Percentiles rank a stretch among this genome's conserved stretches.
Conservation (phyloP, 1,140 invertebrate genomes). For the Calycopis cecrops region DNA sequence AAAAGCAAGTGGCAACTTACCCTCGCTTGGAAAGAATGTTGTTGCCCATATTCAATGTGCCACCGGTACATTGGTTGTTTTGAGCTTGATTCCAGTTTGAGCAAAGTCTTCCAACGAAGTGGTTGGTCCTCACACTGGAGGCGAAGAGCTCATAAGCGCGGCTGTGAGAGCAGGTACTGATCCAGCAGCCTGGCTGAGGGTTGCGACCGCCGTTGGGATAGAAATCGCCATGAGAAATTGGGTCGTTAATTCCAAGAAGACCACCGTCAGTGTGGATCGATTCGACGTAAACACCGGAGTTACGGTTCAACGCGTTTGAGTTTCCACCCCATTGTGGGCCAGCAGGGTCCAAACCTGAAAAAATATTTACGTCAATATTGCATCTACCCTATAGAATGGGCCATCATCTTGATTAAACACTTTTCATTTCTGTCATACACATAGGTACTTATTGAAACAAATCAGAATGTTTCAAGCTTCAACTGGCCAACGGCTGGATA, state of each 20-base stretch:
- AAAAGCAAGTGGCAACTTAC: slow-evolving; percentile 26
- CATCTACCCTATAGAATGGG: too few relatives aligned
- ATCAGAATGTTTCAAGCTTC: too few relatives aligned
- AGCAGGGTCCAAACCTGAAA: slow-evolving; percentile 78
- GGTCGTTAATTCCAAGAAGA: slow-evolving; percentile 51
- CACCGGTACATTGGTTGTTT: slow-evolving; percentile 35
- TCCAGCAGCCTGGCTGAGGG: slow-evolving; percentile 77
- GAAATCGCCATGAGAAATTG: slow-evolving; percentile 70
- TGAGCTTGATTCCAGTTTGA: slow-evolving; percentile 32
- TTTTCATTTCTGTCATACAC: too few relatives aligned
- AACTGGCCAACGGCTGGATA: too few relatives aligned
- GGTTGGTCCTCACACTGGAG: slow-evolving; percentile 69
- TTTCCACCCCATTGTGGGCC: slow-evolving; percentile 66
- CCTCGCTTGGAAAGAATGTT: slow-evolving; percentile 43
- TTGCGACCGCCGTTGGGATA: slow-evolving; percentile 76
- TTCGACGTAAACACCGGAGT: slow-evolving; percentile 21
- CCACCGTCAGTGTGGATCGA: slow-evolving; percentile 76
- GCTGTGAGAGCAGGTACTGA: slow-evolving; percentile 69
- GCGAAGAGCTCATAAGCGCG: slow-evolving; percentile 74
- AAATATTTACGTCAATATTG: too few relatives aligned
- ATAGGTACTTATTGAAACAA: too few relatives aligned
- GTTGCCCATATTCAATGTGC: slow-evolving; percentile 42
- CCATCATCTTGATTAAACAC: too few relatives aligned
- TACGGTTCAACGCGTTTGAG: slow-evolving; percentile 15
- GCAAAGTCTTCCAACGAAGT: slow-evolving; percentile 61